Percentiles rank a stretch among this genome's conserved stretches.
phyloP scores from a whole-genome alignment of 2,888 invertebrate species.

The Harpalus rubripes region DNA sequence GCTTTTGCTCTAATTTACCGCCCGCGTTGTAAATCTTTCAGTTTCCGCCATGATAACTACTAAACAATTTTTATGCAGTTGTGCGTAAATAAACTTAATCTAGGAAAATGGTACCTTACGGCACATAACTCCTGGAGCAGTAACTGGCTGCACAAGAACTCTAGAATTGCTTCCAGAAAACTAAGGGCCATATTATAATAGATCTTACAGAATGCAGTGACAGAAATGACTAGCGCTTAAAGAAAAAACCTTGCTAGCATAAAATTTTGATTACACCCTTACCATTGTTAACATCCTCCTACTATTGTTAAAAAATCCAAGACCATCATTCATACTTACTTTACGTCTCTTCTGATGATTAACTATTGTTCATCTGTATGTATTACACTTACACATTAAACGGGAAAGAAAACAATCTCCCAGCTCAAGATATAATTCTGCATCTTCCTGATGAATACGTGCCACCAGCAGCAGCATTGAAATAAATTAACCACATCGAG shows the following conservation, averaged over 20 bases:
- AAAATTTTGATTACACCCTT: neutral
- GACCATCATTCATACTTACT: neutral
- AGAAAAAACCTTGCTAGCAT: neutral
- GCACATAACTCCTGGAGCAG: too few relatives aligned
- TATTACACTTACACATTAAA: neutral
- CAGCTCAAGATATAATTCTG: conserved; percentile 23
- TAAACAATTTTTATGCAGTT: too few relatives aligned
- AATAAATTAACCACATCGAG: conserved; percentile 19
- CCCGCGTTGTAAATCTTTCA: too few relatives aligned
- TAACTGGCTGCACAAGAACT: too few relatives aligned
- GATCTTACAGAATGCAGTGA: too few relatives aligned
- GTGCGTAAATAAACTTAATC: too few relatives aligned
- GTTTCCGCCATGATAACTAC: too few relatives aligned
- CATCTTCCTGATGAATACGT: conserved; percentile 38
- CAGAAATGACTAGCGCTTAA: too few relatives aligned
- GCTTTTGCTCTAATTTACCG: too few relatives aligned
- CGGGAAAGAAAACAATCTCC: conserved; percentile 13
- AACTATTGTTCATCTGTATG: conserved; percentile 16
- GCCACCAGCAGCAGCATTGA: conserved; percentile 46
- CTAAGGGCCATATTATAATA: too few relatives aligned
- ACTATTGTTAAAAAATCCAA: neutral
- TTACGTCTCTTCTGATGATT: neutral
- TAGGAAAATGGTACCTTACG: too few relatives aligned
- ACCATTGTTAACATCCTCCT: neutral
- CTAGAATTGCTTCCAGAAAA: too few relatives aligned